Base-by-base conservation (phyloP, 2,113 vertebrate species). In the Plestiodon gilberti region DNA sequence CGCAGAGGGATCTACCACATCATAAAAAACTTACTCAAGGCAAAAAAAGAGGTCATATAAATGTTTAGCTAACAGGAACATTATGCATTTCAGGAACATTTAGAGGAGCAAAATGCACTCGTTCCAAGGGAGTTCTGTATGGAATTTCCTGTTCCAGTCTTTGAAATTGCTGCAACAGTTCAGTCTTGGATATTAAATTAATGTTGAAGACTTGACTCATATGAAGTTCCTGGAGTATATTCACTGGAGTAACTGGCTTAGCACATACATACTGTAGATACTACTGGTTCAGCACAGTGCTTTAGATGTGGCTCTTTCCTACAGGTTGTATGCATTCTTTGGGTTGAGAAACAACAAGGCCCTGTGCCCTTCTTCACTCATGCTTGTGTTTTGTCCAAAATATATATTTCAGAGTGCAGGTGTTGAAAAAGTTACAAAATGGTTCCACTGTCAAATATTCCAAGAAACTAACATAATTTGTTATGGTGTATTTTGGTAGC, bases 1-100 rank as follows among this genome's bases (percentile, higher is more conserved):
- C 23, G 65, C 62, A 62, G 75, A 67, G 2, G n/a, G 86, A 84
- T 89, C 43, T 88, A 89, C 61, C 40, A 70, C 23, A 90, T 11
- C 65, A 33, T 4, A 89, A 74, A 1, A 52, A 85, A 89, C 90
- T 81, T 78, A 77, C 33, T 81, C 85, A 33, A 4, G 52, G 85
- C 78, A 80, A 1, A 65, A n/a, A 61, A 75, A 78, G 79, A 79
- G 82, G 6, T 80, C 13, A 81, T 89, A 13, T 20, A 89, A 83
- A 89, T 59, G 78, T 2, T 79, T 64, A 81, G 13, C 87, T 0
- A 0, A 28, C 78, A 82, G 25, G 78, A 79, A 62, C 38, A 8
- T 48, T 80, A 57, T 75, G 75, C 90, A 74, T 82, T 91, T 88
- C 55, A 74, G 38, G n/a, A n/a, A n/a, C n/a, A n/a, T n/a, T 38